A percentile compares a stretch with the other conserved stretches of the same genome.
Conservation (phyloP, 2,113 vertebrate species). For the western clawed frog (Xenopus tropicalis) region UCB_Xtro_10.0 CM004446.2:135073001-135073500, state of each 20-base stretch:
- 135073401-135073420: slow-evolving; percentile 9
- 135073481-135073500: background rate
- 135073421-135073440: background rate
- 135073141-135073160: no score
- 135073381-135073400: background rate
- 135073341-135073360: background rate
- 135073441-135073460: slow-evolving; percentile 23
- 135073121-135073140: no score
- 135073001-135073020: no score
- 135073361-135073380: background rate
- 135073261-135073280: background rate
- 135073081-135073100: background rate
- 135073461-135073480: slow-evolving; percentile 16
- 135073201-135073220: background rate
- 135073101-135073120: no score
- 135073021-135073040: no score
- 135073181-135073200: background rate
- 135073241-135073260: background rate
- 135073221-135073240: background rate
- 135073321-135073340: background rate
- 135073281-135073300: background rate
- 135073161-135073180: background rate
- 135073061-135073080: background rate
- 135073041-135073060: no score
- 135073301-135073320: background rate